These are phyloP conservation scores for Isotomurus palustris DNA, from an alignment of 2,888 invertebrate species.

Conservation along the genomic window DNA sequence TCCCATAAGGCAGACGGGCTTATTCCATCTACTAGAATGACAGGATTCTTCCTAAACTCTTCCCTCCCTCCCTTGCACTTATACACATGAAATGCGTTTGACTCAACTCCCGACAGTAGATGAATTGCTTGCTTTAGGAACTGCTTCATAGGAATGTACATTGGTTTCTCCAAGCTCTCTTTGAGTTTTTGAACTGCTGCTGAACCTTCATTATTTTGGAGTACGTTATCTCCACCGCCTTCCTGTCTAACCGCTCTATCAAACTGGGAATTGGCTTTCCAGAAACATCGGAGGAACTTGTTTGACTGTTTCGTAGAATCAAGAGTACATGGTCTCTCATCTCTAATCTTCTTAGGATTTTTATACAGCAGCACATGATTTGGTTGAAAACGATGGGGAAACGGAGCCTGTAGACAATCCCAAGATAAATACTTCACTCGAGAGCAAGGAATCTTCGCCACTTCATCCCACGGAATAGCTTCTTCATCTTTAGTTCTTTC, in stretches of 20 bases:
- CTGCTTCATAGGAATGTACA: slow-evolving; percentile 21
- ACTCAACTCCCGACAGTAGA: slow-evolving; percentile 39
- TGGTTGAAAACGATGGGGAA: slow-evolving; percentile 31
- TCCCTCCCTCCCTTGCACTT: neutral
- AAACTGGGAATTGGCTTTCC: neutral
- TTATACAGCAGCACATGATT: slow-evolving; percentile 5
- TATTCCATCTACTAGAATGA: slow-evolving; percentile 34
- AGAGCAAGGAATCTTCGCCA: slow-evolving; percentile 16
- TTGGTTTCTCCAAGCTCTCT: slow-evolving; percentile 8
- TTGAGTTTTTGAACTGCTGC: neutral
- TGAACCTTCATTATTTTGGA: neutral
- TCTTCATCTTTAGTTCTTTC: slow-evolving; percentile 4
- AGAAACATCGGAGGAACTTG: neutral
- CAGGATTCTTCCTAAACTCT: slow-evolving; percentile 32
- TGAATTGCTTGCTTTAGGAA: slow-evolving; percentile 38
- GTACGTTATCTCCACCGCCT: neutral
- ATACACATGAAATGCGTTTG: slow-evolving; percentile 22
- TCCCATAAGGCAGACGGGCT: slow-evolving; percentile 32
- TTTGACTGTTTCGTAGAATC: neutral
- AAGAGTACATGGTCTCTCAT: neutral
- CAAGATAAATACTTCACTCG: slow-evolving; percentile 28
- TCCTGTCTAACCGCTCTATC: neutral
- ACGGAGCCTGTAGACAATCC: slow-evolving; percentile 29
- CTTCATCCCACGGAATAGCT: slow-evolving; percentile 27
- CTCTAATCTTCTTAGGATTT: neutral